A percentile compares a stretch with the other conserved stretches of the same genome.
Evolutionary conservation across 2,888 invertebrate genomes (phyloP).

Genomic region (Vanessa cardui): DNA sequence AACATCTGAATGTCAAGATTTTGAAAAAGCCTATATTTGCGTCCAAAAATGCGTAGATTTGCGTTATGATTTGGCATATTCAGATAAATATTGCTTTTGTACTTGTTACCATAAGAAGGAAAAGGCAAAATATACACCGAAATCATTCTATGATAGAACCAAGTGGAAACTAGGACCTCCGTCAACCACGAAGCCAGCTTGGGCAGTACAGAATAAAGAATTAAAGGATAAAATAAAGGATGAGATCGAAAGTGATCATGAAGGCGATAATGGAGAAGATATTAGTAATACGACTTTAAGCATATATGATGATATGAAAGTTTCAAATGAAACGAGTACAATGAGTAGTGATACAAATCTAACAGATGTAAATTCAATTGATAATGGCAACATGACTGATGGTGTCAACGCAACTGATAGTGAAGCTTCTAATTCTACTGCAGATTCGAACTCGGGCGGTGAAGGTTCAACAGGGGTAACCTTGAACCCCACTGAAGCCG

Average conservation of each 20-base stretch:
- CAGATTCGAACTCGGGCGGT: too few species aligned
- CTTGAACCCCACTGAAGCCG: too few species aligned
- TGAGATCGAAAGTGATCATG: neutral
- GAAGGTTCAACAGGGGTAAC: too few species aligned
- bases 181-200: conserved; percentile 56
- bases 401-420: too few species aligned
- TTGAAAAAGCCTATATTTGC: conserved; percentile 58
- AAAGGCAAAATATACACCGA: conserved; percentile 45
- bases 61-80: conserved; percentile 57
- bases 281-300: too few species aligned
- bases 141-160: conserved; percentile 33
- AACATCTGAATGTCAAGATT: conserved; percentile 55
- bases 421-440: too few species aligned
- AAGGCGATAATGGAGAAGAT: neutral
- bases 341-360: too few species aligned
- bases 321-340: too few species aligned
- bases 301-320: too few species aligned
- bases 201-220: conserved; percentile 47
- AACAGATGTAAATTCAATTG: too few species aligned
- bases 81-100: conserved; percentile 62
- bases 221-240: neutral
- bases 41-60: conserved; percentile 60
- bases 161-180: conserved; percentile 56
- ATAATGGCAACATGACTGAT: too few species aligned
- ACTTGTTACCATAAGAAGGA: conserved; percentile 55